Conservation (phyloP, 2,888 invertebrate genomes). For the Mactromeris polynyma region DNA sequence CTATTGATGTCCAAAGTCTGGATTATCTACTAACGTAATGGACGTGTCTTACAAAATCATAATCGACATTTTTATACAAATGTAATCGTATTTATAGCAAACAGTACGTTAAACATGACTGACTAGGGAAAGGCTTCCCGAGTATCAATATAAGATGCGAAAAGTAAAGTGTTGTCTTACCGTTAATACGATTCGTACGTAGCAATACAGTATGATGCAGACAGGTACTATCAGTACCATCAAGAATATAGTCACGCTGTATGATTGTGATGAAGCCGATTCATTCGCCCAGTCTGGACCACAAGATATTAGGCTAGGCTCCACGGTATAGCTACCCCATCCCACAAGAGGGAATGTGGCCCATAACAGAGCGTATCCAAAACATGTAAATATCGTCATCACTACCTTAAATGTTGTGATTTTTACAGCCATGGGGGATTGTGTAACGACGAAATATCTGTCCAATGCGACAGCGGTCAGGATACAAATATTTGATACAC, state of each 20-base stretch:
- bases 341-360: slow-evolving; percentile 58
- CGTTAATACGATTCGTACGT: slow-evolving; percentile 70
- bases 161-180: slow-evolving; percentile 53
- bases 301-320: slow-evolving; percentile 40
- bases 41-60: no score
- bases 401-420: slow-evolving; percentile 51
- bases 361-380: slow-evolving; percentile 55
- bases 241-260: slow-evolving; percentile 35
- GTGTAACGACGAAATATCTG: slow-evolving; percentile 51
- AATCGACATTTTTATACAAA: no score
- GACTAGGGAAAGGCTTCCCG: no score
- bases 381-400: slow-evolving; percentile 47
- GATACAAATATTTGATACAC: slow-evolving; percentile 48
- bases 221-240: slow-evolving; percentile 71
- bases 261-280: slow-evolving; percentile 31
- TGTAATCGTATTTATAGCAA: no score
- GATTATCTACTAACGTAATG: no score
- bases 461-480: slow-evolving; percentile 51
- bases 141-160: no score
- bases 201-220: slow-evolving; percentile 68
- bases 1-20: no score
- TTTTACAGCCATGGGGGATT: slow-evolving; percentile 38
- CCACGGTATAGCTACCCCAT: slow-evolving; percentile 46
- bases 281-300: slow-evolving; percentile 54
- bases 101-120: no score